Percentiles rank a stretch among this genome's conserved stretches.
Conservation (phyloP, 2,113 vertebrate genomes). For the Aphelocoma coerulescens region DNA sequence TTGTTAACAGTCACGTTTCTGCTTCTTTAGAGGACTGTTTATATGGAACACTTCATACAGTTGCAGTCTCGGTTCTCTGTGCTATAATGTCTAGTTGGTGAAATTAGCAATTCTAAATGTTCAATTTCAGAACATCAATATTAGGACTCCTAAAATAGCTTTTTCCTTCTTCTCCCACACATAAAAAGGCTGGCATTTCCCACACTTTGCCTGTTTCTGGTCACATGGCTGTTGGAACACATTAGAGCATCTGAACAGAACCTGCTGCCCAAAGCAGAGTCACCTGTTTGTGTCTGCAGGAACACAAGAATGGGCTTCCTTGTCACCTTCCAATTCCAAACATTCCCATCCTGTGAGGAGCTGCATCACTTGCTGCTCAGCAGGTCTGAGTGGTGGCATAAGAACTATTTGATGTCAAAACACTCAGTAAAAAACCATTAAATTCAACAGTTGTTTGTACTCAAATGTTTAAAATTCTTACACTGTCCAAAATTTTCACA, state of each 20-base stretch:
- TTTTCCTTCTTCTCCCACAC: not conserved
- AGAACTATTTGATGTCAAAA: not conserved
- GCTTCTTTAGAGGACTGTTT: not conserved
- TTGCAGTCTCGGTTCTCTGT: not conserved
- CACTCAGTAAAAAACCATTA: fast-evolving
- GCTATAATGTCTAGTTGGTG: not conserved
- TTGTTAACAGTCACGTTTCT: not conserved
- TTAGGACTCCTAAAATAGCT: not conserved
- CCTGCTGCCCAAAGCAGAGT: not conserved
- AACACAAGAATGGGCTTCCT: not conserved
- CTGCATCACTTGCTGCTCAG: not conserved
- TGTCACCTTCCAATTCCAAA: not conserved
- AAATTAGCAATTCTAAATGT: not conserved
- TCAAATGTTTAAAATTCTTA: not conserved
- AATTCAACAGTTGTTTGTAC: not conserved
- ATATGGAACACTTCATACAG: not conserved
- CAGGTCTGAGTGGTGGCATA: not conserved
- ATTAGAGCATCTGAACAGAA: not conserved
- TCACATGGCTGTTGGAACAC: not conserved
- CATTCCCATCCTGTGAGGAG: not conserved
- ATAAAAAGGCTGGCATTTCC: not conserved
- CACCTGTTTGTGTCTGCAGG: not conserved
- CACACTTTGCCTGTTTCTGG: not conserved
- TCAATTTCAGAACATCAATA: not conserved
- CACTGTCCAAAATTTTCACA: not conserved